Base-by-base conservation (phyloP, 2,888 invertebrate genomes). In the Strigamia crassipes region DNA sequence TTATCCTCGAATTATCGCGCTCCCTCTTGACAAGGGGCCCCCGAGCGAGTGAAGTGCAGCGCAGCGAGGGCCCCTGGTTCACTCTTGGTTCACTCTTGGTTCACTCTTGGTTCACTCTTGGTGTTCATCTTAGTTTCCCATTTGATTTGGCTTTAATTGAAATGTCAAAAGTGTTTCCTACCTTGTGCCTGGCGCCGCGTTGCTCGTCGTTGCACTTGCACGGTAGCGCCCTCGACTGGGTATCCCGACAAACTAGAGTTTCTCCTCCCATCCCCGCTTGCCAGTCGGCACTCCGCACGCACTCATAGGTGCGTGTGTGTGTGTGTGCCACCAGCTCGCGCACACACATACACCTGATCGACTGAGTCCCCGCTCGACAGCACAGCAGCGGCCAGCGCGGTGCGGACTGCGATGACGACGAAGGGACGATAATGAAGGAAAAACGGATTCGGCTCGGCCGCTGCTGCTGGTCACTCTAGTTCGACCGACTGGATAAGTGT, bases 241-340 rank as follows among this genome's bases (percentile, higher is more conserved):
- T 1, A 66, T 66, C 21, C n/a, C 61, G 8, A 23, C 61, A 21
- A 66, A 66, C 61, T 12, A 12, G 21, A 66, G 21, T 66, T 66
- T 21, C 61, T 66, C 61, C 61, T 66, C 61, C 61, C 61, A 66
- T 66, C 61, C 61, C 61, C 23, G 61, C 23, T 66, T 66, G 61
- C 21, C 61, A 66, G 61, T 66, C 61, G 61, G 61, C 61, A 66
- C 61, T 66, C 18, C 61, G 61, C 61, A 66, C 61, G 61, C 61
- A 66, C 61, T 2, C 18, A 23, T 27, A 27, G 27, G 27, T 18
- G 61, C 18, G 61, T 23, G 61, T 66, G 61, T 66, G 61, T 66
- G 61, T 66, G 61, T 21, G 61, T 66, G 61, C 61, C 61, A 66
- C 61, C 61, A 46, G 46, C 46, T 46, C 46, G 12, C 46, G 12